phyloP scores from a whole-genome alignment of 2,797 vertebrate genomes.

The Lophius americanus region DNA sequence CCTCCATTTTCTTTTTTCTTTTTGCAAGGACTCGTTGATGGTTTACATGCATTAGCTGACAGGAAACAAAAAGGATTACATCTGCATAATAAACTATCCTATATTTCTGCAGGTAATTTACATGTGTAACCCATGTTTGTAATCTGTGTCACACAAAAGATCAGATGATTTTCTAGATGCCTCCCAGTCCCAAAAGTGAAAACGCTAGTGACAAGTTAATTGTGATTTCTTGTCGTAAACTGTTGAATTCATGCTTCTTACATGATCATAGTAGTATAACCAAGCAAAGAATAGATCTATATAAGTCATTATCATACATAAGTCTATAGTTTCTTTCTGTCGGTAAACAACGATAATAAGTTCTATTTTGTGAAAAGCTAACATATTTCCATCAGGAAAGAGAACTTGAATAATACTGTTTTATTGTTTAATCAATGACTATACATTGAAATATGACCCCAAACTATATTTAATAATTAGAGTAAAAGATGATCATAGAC shows the following conservation, averaged over 20 bases:
- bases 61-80: conserved; percentile 68
- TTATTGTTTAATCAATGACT: too few relatives aligned
- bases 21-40: conserved; percentile 52
- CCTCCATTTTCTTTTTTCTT: conserved; percentile 59
- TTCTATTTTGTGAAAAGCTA: too few relatives aligned
- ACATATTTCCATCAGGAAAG: too few relatives aligned
- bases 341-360: too few relatives aligned
- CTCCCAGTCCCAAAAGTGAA: conserved; percentile 14
- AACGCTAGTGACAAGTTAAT: conserved; percentile 17
- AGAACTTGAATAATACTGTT: too few relatives aligned
- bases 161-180: conserved; percentile 55
- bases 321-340: too few relatives aligned
- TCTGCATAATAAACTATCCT: conserved; percentile 56
- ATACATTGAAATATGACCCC: too few relatives aligned
- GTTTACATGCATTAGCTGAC: conserved; percentile 63
- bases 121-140: conserved; percentile 54
- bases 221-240: conserved; percentile 27
- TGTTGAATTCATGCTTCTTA: conserved; percentile 4
- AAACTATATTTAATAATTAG: too few relatives aligned
- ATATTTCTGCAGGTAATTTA: conserved; percentile 66
- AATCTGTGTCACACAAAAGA: conserved; percentile 51
- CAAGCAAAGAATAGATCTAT: too few relatives aligned
- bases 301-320: too few relatives aligned
- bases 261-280: not conserved
- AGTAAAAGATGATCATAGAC: too few relatives aligned